These are phyloP conservation scores for Anoncus sp. DNA, from an alignment of 2,888 invertebrate genomes.

Conservation along the genomic window DNA sequence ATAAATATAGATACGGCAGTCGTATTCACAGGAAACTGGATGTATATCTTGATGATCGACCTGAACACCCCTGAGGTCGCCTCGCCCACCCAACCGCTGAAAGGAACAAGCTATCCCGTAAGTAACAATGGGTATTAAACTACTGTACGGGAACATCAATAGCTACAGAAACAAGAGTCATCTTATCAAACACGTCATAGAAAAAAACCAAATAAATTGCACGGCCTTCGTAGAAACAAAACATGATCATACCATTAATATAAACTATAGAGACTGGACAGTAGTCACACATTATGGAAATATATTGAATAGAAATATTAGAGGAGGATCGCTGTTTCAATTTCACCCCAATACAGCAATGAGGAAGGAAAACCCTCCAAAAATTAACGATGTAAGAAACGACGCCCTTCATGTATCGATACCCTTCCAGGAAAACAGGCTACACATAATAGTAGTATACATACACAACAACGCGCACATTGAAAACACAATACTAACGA, in stretches of 20 bases:
- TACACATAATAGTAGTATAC: constrained; percentile 44
- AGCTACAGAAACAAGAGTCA: constrained; percentile 31
- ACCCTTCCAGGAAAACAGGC: constrained; percentile 26
- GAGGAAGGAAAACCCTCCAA: constrained; percentile 33
- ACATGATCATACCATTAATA: background rate
- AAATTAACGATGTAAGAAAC: constrained; percentile 25
- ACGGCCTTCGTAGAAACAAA: constrained; percentile 35
- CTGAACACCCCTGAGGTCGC: background rate
- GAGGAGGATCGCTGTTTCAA: constrained; percentile 30
- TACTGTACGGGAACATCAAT: constrained; percentile 34
- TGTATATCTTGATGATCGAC: constrained; percentile 26
- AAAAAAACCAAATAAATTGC: constrained; percentile 25
- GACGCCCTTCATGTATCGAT: constrained; percentile 19
- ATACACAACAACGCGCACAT: constrained; percentile 19
- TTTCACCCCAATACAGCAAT: background rate
- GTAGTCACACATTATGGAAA: constrained; percentile 8
- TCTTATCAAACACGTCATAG: constrained; percentile 32
- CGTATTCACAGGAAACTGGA: constrained; percentile 20
- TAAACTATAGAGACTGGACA: constrained; percentile 23
- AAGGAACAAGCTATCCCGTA: background rate
- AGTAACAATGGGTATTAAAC: constrained; percentile 16
- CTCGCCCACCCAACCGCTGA: constrained; percentile 22
- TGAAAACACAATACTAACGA: constrained; percentile 25
- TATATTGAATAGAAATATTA: constrained; percentile 15
- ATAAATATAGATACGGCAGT: constrained; percentile 11